Conservation (phyloP, 2,888 invertebrate genomes). For the Prosopocoilus inquinatus region DNA sequence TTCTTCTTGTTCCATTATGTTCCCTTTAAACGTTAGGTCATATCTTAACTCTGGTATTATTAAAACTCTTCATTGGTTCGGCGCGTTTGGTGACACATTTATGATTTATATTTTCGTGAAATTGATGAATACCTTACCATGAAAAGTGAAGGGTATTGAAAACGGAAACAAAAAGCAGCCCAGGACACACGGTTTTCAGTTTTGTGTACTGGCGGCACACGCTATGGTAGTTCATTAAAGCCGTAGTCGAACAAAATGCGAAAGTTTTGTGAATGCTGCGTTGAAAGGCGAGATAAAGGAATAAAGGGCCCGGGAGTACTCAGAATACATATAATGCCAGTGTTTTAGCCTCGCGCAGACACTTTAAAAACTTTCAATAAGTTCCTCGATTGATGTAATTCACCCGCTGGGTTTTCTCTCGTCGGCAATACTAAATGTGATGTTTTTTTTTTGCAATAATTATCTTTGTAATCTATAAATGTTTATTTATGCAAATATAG, state of each 20-base stretch:
- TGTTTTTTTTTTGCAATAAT: too few species aligned
- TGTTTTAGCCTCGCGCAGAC: slow-evolving; percentile 25
- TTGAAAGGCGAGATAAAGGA: slow-evolving; percentile 52
- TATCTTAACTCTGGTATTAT: too few species aligned
- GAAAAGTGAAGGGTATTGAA: slow-evolving; percentile 29
- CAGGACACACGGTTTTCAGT: slow-evolving; percentile 43
- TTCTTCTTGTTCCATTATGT: too few species aligned
- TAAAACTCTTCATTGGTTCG: background rate
- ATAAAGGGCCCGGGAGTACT: slow-evolving; percentile 44
- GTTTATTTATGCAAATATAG: too few species aligned
- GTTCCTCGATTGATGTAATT: slow-evolving; percentile 1
- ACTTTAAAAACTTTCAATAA: slow-evolving; percentile 14
- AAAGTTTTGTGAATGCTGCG: slow-evolving; percentile 47
- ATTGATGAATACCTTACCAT: slow-evolving; percentile 24
- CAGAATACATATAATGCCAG: slow-evolving; percentile 41
- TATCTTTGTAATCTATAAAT: too few species aligned
- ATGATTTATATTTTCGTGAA: slow-evolving; percentile 12
- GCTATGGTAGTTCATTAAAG: slow-evolving; percentile 49
- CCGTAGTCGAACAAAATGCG: slow-evolving; percentile 43
- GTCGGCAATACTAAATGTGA: too few species aligned
- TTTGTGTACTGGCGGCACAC: slow-evolving; percentile 46
- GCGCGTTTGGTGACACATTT: background rate
- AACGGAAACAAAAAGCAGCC: slow-evolving; percentile 30
- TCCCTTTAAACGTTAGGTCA: too few species aligned
- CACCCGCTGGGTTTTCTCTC: background rate